Evolutionary conservation across 2,888 invertebrate genomes (phyloP), one percentile per base, ranked within the genome.

Genomic region (Chymomyza fuscimana): DNA sequence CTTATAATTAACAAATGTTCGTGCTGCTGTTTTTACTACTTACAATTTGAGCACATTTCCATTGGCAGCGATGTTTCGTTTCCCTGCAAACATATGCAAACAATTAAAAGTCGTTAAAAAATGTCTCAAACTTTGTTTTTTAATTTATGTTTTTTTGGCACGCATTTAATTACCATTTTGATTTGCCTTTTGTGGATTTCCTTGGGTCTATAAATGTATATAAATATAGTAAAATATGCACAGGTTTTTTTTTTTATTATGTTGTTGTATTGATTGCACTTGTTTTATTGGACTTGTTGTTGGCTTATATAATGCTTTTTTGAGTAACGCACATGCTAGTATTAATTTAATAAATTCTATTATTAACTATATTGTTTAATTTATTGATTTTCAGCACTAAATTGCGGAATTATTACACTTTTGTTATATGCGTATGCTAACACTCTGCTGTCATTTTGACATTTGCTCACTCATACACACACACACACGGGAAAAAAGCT

Each of bases 1-100:
- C 12, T 46, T 15, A 19, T 32, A 32, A 5, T 22, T 19, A n/a
- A 60, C 3, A 25, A 54, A 16, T 62, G 61, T 5, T 10, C 46
- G 19, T 16, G 36, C 46, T 36, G 40, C 46, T 40, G 40, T 40
- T 36, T 62, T 62, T 46, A 62, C 65, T 76, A 94, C 95, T 94
- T 93, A 95, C 95, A 95, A 88, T 95, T 96, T 90, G 95, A 95
- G 93, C 96, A 96, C 91, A 96, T 94, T 93, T 96, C 96, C 95
- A 96, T 95, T 79, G 96, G 96, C 89, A 96, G 93, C 88, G 96
- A 95, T 87, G 94, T 94, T 93, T 96, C 96, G 93, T 96, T 96
- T 91, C 96, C 96, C 96, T 96, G 93, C 75, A 93, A 22, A 58
- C 7, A 58, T 10, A 58, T 58, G 58, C 10, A 54, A 9, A 7